Conservation (phyloP, 2,888 invertebrate species). For the Plebejus argus region DNA sequence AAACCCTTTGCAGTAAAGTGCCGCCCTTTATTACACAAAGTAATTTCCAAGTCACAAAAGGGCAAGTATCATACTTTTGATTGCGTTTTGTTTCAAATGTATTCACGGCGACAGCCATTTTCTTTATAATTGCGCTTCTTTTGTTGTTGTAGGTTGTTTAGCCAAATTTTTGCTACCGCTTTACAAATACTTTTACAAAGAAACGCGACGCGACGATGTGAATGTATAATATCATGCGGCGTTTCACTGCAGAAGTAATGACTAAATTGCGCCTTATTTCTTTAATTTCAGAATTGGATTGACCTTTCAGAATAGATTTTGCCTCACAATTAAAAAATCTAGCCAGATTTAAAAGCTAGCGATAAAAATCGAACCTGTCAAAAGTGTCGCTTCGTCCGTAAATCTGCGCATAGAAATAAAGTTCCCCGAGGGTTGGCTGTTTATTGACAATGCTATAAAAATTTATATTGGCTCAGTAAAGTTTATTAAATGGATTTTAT, state of each 20-base stretch:
- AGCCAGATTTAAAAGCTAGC: background rate
- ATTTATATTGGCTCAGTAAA: conserved; percentile 18
- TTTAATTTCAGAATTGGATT: too few species aligned
- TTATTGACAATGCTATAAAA: conserved; percentile 28
- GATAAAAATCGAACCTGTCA: background rate
- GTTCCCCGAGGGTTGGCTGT: conserved; percentile 11
- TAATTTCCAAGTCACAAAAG: conserved; percentile 14
- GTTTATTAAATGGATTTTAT: conserved; percentile 29
- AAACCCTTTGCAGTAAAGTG: conserved; percentile 27
- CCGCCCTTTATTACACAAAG: conserved; percentile 26
- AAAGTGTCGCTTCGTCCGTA: background rate
- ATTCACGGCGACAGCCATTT: background rate
- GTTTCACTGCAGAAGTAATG: background rate
- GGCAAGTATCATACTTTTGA: conserved; percentile 17
- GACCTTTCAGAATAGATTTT: background rate
- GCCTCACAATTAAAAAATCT: background rate
- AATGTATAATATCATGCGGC: background rate
- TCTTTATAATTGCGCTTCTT: background rate
- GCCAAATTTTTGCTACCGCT: too few species aligned
- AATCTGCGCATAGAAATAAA: conserved; percentile 6
- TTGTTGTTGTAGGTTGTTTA: too few species aligned
- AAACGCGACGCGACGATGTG: too few species aligned
- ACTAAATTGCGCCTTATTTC: background rate
- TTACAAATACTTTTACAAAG: too few species aligned
- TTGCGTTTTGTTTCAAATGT: conserved; percentile 16